Evolutionary conservation across 2,113 vertebrate genomes (phyloP).

Genomic region (Henicopernis longicauda): DNA sequence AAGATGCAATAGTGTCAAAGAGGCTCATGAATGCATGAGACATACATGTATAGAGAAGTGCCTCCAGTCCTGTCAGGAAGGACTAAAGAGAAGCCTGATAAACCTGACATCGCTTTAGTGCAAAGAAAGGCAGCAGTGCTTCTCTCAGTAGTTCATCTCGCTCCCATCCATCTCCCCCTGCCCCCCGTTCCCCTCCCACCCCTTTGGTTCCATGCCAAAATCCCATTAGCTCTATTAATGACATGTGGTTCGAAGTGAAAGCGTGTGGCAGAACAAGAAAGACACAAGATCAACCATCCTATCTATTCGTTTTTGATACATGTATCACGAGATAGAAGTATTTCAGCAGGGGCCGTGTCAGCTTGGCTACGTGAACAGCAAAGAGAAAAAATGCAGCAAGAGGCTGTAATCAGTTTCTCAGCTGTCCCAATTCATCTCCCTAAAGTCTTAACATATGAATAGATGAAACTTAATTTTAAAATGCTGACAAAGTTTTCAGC

Average conservation of each 20-base stretch:
- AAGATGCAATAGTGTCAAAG: conserved; percentile 78
- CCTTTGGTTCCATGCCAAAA: conserved; percentile 55
- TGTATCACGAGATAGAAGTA: conserved; percentile 33
- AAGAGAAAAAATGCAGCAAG: neutral
- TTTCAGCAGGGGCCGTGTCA: neutral
- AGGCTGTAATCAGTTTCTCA: conserved; percentile 17
- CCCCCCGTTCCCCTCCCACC: neutral
- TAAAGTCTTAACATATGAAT: conserved; percentile 44
- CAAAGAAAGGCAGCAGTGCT: conserved; percentile 23
- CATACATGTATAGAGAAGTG: conserved; percentile 63
- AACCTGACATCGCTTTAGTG: conserved; percentile 52
- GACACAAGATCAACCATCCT: conserved; percentile 40
- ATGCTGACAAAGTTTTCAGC: conserved; percentile 6
- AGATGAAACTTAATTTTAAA: conserved; percentile 48
- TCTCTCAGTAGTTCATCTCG: neutral
- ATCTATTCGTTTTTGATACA: conserved; percentile 41
- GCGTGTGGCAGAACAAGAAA: conserved; percentile 64
- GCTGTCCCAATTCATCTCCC: conserved; percentile 32
- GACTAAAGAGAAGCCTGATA: conserved; percentile 48
- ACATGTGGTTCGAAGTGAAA: conserved; percentile 59
- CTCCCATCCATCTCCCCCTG: neutral
- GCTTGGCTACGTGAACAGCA: neutral
- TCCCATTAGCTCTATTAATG: conserved; percentile 71
- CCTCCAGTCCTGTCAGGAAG: conserved; percentile 67
- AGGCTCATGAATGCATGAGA: conserved; percentile 83